Percentiles rank a stretch among this genome's conserved stretches.
Conservation (phyloP, 2,797 vertebrate genomes). For the Sebastes iracundus region DNA sequence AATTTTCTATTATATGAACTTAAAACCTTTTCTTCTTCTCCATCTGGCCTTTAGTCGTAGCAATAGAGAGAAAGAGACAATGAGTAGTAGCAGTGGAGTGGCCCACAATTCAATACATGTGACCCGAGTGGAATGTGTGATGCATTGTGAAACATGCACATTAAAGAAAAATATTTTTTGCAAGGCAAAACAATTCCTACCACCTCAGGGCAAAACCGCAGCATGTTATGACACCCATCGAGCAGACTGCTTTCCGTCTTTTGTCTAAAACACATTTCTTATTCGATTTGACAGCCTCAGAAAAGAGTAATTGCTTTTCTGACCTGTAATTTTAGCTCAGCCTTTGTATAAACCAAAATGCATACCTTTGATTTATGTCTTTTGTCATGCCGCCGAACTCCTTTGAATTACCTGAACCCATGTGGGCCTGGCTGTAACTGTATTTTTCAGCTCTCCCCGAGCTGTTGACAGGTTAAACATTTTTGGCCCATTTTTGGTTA, state of each 20-base stretch:
- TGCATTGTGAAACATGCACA: slow-evolving; percentile 62
- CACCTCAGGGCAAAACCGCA: slow-evolving; percentile 67
- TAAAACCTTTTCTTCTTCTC: not conserved
- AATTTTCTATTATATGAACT: slow-evolving; percentile 33
- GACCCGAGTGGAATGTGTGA: slow-evolving; percentile 57
- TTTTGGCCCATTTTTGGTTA: slow-evolving; percentile 28
- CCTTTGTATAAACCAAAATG: slow-evolving; percentile 78
- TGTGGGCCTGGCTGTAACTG: slow-evolving; percentile 47
- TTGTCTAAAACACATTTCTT: slow-evolving; percentile 77
- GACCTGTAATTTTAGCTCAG: slow-evolving; percentile 80
- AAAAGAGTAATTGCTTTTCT: slow-evolving; percentile 84
- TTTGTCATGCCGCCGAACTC: slow-evolving; percentile 74
- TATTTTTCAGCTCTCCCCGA: slow-evolving; percentile 40
- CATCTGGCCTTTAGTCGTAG: slow-evolving; percentile 13
- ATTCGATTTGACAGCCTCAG: slow-evolving; percentile 79
- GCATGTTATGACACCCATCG: slow-evolving; percentile 73
- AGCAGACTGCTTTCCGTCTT: slow-evolving; percentile 63
- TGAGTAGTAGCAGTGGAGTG: slow-evolving; percentile 10
- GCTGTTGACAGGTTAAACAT: slow-evolving; percentile 39
- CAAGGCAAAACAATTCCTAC: slow-evolving; percentile 73
- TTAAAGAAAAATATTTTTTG: slow-evolving; percentile 65
- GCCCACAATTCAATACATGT: slow-evolving; percentile 39
- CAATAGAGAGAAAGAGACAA: slow-evolving; percentile 17
- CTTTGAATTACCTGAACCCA: slow-evolving; percentile 69
- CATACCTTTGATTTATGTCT: slow-evolving; percentile 80